Evolutionary conservation across 1,140 invertebrate species (phyloP).

Genomic region (Copidosoma floridanum): DNA sequence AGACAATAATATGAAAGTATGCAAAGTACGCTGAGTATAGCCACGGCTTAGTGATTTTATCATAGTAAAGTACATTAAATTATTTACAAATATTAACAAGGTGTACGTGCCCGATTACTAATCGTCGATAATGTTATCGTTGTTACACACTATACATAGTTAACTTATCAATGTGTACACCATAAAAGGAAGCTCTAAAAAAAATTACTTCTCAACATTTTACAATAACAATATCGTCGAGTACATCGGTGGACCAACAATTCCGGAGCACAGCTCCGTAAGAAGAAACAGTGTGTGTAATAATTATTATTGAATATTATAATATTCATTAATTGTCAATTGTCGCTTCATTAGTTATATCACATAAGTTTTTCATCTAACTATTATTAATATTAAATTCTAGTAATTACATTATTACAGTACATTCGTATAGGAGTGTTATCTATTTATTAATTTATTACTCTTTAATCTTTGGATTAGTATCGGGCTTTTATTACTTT

Average conservation of each 20-base stretch:
- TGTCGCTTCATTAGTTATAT: slow-evolving; percentile 31
- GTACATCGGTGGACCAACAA: slow-evolving; percentile 43
- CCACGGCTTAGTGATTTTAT: slow-evolving; percentile 5
- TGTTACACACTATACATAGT: background rate
- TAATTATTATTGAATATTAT: background rate
- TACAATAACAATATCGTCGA: slow-evolving; percentile 12
- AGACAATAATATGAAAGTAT: too few species aligned
- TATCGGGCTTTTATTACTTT: too few species aligned
- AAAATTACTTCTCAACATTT: too few species aligned
- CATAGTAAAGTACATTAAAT: slow-evolving; percentile 38
- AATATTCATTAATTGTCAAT: slow-evolving; percentile 23
- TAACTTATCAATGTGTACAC: too few species aligned
- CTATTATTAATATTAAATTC: slow-evolving; percentile 34
- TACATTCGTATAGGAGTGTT: slow-evolving; percentile 8
- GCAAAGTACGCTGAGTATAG: too few species aligned
- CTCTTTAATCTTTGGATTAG: too few species aligned
- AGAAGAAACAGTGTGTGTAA: slow-evolving; percentile 45
- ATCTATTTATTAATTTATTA: background rate
- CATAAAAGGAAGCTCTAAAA: too few species aligned
- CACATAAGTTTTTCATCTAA: slow-evolving; percentile 55
- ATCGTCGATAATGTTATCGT: background rate
- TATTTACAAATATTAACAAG: slow-evolving; percentile 54
- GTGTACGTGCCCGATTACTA: slow-evolving; percentile 36
- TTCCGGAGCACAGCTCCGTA: slow-evolving; percentile 50
- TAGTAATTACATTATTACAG: slow-evolving; percentile 12